A percentile compares a stretch with the other conserved stretches of the same genome.
These are phyloP conservation scores for Eucera pruinosa DNA, from an alignment of 2,888 invertebrate species.

Conservation along the genomic window DNA sequence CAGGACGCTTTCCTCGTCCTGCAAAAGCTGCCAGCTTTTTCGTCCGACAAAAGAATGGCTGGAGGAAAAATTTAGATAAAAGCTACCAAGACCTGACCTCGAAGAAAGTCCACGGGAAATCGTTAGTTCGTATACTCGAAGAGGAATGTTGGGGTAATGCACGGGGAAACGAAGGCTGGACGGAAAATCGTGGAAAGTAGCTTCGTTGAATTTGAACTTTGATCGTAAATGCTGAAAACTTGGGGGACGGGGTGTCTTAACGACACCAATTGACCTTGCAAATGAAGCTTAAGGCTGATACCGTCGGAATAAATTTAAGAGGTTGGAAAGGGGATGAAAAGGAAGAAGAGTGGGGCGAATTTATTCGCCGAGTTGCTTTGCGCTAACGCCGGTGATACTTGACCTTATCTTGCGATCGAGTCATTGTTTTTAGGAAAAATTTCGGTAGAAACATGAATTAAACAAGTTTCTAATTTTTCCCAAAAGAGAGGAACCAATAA, in stretches of 20 bases:
- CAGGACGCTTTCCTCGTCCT: not conserved
- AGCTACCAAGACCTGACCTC: not conserved
- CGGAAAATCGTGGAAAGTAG: not conserved
- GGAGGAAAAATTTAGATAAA: slow-evolving; percentile 25
- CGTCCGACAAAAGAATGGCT: not conserved
- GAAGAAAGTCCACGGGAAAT: not conserved
- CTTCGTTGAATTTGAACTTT: slow-evolving; percentile 13
- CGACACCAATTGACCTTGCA: slow-evolving; percentile 34
- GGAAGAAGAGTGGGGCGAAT: not conserved
- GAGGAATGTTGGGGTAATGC: not conserved
- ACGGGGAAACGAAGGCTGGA: not conserved
- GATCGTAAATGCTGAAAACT: slow-evolving; percentile 27
- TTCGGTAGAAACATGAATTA: too few relatives aligned
- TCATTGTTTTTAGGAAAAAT: not conserved
- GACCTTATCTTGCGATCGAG: not conserved
- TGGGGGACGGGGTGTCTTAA: slow-evolving; percentile 7
- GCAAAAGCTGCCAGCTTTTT: not conserved
- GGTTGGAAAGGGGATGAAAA: not conserved
- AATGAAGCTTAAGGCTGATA: slow-evolving; percentile 37
- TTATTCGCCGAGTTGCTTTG: not conserved
- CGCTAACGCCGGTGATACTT: not conserved
- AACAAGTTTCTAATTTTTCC: too few relatives aligned
- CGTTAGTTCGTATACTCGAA: not conserved
- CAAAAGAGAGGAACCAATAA: too few relatives aligned
- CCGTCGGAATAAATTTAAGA: slow-evolving; percentile 36